Evolutionary conservation across 2,113 vertebrate genomes (phyloP).

Genomic region (Ptilonorhynchus violaceus): DNA sequence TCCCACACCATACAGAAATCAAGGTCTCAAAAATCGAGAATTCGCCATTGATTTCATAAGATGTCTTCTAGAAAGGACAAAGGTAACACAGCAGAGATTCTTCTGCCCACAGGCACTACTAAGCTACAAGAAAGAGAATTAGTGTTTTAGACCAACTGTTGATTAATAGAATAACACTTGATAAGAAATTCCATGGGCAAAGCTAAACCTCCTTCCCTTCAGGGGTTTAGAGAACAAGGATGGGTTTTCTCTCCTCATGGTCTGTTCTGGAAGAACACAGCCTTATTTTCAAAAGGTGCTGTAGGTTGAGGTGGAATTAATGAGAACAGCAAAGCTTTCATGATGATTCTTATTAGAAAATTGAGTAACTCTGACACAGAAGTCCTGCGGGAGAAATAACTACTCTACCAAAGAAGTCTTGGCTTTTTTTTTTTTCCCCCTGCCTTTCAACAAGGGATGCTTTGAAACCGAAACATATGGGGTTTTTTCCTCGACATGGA

Average conservation of each 20-base stretch:
- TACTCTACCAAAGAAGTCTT: neutral
- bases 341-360: conserved; percentile 17
- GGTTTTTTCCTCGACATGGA: neutral
- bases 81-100: neutral
- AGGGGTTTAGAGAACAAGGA: neutral
- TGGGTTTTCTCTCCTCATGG: neutral
- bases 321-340: neutral
- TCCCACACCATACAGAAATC: neutral
- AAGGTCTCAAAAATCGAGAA: neutral
- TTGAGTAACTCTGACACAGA: neutral
- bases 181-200: neutral
- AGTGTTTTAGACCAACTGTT: neutral
- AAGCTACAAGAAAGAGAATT: neutral
- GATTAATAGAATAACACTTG: neutral
- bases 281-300: neutral
- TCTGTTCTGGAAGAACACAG: neutral
- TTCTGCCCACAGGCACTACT: neutral
- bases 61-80: neutral
- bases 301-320: neutral
- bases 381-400: neutral
- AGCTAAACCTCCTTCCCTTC: neutral
- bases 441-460: neutral
- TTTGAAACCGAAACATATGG: neutral
- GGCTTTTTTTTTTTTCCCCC: neutral
- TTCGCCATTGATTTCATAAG: neutral